phyloP scores from a whole-genome alignment of 2,888 invertebrate genomes.

The Chrysodeixis includens region DNA sequence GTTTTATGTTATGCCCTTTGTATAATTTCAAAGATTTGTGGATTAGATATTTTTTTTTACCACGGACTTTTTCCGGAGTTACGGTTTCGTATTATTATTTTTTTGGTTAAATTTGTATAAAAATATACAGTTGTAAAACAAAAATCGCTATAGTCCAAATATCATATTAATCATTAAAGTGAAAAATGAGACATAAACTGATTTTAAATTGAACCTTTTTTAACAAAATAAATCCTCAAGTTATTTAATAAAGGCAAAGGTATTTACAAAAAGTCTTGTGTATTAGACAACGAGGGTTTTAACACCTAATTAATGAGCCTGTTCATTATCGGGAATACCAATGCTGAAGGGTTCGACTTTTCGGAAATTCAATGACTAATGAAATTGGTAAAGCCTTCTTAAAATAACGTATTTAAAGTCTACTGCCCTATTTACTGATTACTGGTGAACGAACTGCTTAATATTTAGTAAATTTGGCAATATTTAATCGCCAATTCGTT shows the following conservation, averaged over 20 bases:
- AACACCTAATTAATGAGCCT: slow-evolving; percentile 52
- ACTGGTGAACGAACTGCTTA: slow-evolving; percentile 18
- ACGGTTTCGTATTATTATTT: background rate
- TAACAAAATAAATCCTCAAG: slow-evolving; percentile 12
- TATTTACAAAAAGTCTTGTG: slow-evolving; percentile 42
- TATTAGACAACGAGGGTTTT: slow-evolving; percentile 36
- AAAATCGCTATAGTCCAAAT: too few species aligned
- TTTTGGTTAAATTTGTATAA: background rate
- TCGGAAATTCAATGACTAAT: slow-evolving; percentile 48
- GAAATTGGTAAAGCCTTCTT: slow-evolving; percentile 30
- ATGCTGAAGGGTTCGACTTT: slow-evolving; percentile 32
- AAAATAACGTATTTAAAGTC: slow-evolving; percentile 37
- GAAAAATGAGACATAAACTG: background rate
- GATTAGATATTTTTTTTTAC: slow-evolving; percentile 23
- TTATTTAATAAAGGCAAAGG: slow-evolving; percentile 37
- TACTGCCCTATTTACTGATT: slow-evolving; percentile 34
- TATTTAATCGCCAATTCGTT: background rate
- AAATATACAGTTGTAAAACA: too few species aligned
- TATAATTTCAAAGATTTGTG: slow-evolving; percentile 21
- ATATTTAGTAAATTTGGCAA: slow-evolving; percentile 5
- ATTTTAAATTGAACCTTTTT: background rate
- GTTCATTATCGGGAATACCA: slow-evolving; percentile 50
- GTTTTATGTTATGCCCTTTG: slow-evolving; percentile 12
- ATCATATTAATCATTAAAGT: background rate
- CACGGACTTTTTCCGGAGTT: background rate